Evolutionary conservation across 2,888 invertebrate genomes (phyloP), one percentile per base, ranked within the genome.

Genomic region (Trachelus troglodyta): DNA sequence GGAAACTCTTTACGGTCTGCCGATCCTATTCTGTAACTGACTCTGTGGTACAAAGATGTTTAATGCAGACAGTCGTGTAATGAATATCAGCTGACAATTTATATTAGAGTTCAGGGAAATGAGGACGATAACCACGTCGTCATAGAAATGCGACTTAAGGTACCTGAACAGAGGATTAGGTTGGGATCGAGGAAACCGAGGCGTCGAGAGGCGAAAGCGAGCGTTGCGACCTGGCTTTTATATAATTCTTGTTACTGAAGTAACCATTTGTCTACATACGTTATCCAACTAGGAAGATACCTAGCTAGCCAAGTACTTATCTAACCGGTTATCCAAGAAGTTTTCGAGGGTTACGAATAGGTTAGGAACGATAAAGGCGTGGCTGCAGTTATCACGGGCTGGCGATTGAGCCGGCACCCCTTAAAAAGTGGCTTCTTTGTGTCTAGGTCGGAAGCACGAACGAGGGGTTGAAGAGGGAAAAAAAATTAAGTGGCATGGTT

Each of bases 401-500:
- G 56, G 9, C 23, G 56, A 23, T 23, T 56, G 9, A 56, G 56
- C 56, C 23, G 1, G 23, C 15, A 56, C 23, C 23, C 56, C 2
- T 56, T 15, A 56, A 56, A 40, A 56, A 56, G 56, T 23, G 23
- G 23, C 23, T 23, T 71, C 71, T 71, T 71, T 71, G 71, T 71
- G 71, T 31, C 71, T 34, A 12, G 56, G 23, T 9, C 71, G 71
- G 31, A 71, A 71, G 71, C 6, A 71, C 23, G 23, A 31, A 71
- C 71, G 71, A 56, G 56, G 15, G 56, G 23, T 23, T 23, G 23
- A 56, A 56, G 9, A 56, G 11, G 34, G 33, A 69, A 69, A 71
- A 71, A 71, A 71, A 71, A 71, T 31, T 2, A 71, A 71, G 71
- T 71, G 71, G 71, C 71, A 71, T 71, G 31, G 71, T 71, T 71